Evolutionary conservation across 53 echinoderm and acorn worm species (phyloP).

Genomic region (Paracentrotus lividus): DNA sequence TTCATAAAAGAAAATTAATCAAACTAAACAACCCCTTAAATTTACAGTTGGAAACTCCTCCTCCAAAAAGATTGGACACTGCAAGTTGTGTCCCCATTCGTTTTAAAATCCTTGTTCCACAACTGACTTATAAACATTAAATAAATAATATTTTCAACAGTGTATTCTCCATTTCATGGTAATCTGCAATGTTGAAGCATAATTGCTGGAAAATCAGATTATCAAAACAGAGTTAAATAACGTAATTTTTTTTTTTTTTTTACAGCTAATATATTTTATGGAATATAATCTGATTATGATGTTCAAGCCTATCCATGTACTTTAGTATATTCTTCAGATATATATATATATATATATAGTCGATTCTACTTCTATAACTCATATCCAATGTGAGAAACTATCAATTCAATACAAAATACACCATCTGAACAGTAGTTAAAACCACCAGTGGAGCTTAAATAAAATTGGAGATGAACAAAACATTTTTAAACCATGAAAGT

Average conservation of each 20-base stretch:
- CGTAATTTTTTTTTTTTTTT: background rate
- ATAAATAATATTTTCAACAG: background rate
- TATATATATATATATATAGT: too few species aligned
- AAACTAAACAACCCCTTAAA: background rate
- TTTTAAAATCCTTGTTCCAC: background rate
- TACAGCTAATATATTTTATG: background rate
- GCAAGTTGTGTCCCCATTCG: background rate
- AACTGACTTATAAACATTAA: background rate
- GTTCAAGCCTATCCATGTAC: too few species aligned
- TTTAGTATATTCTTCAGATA: too few species aligned
- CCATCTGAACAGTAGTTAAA: too few species aligned
- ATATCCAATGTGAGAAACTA: too few species aligned
- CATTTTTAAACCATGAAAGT: too few species aligned
- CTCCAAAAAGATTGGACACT: background rate
- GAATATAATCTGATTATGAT: background rate
- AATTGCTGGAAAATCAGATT: background rate
- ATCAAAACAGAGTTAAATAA: background rate
- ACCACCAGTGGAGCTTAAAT: too few species aligned
- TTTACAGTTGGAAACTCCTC: background rate
- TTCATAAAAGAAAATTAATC: background rate
- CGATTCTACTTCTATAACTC: too few species aligned
- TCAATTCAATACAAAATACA: too few species aligned
- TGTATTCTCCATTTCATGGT: background rate
- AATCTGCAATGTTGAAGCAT: background rate
- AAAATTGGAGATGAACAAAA: too few species aligned